Base-by-base conservation (phyloP, 2,888 invertebrate species). In the Lomographa bimaculata region DNA sequence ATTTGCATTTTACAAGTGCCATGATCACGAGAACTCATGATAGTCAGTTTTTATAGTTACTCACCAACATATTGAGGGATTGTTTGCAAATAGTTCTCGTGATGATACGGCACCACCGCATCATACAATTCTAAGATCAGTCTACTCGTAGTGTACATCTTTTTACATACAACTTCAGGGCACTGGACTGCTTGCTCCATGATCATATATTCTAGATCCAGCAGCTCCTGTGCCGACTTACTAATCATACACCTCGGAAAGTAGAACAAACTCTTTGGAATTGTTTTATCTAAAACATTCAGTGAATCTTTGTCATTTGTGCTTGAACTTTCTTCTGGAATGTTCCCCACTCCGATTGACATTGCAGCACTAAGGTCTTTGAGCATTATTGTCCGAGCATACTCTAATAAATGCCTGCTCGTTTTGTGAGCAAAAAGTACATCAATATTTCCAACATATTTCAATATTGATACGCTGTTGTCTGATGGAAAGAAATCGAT, bases 1-100 rank as follows among this genome's bases (percentile, higher is more conserved):
- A n/a, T n/a, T n/a, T n/a, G n/a, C n/a, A n/a, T n/a, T n/a, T n/a
- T n/a, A n/a, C n/a, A n/a, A n/a, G n/a, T n/a, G n/a, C n/a, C n/a
- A n/a, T n/a, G n/a, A n/a, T n/a, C n/a, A n/a, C n/a, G n/a, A n/a
- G n/a, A n/a, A n/a, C n/a, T n/a, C n/a, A n/a, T n/a, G n/a, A n/a
- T n/a, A n/a, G n/a, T n/a, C n/a, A n/a, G n/a, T n/a, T n/a, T n/a
- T n/a, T 14, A 3, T 14, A 14, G 4, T 14, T 19, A 38, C 90
- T 85, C 67, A 94, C 94, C 94, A 55, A 95, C 93, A 83, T 96
- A 95, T 64, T 97, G 97, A 1, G 98, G 97, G 63, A 97, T 94
- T 1, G 93, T 94, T 64, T 94, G 92, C 39, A 98, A 86, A 54
- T 94, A 92, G 60, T 94, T 93, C 64, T 93, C 93, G 79, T 97